These are phyloP conservation scores for Enteromius paludinosus DNA, from an alignment of 2,797 vertebrate genomes.

Conservation along the genomic window DNA sequence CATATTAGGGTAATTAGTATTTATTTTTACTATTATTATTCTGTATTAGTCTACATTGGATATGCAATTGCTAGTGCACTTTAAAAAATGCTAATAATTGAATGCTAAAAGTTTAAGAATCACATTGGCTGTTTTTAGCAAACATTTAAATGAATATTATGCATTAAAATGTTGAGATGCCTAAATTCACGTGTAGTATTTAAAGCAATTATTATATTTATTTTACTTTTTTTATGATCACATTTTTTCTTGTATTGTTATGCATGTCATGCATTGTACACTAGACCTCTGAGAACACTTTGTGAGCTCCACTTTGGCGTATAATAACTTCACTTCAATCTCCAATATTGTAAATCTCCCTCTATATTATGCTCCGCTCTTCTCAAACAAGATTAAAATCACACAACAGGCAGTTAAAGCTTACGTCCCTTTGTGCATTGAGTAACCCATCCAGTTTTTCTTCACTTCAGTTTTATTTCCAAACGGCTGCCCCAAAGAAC, in stretches of 20 bases:
- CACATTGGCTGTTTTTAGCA: background rate
- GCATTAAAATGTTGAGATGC: background rate
- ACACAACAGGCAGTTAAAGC: conserved; percentile 12
- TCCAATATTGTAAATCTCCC: background rate
- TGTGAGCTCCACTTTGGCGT: background rate
- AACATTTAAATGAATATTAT: background rate
- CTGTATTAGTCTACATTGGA: background rate
- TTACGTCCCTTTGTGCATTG: background rate
- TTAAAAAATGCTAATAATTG: background rate
- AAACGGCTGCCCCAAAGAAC: background rate
- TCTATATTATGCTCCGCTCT: background rate
- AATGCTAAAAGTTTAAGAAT: background rate
- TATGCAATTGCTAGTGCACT: background rate
- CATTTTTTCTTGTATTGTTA: background rate
- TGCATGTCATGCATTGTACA: background rate
- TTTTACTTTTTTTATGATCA: background rate
- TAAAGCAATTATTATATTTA: background rate
- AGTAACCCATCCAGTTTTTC: conserved; percentile 27
- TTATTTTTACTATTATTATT: background rate
- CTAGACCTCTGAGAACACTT: conserved; percentile 6
- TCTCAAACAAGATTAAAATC: background rate
- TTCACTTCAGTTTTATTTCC: background rate
- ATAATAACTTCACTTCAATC: background rate
- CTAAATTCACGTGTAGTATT: background rate
- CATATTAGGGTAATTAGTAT: background rate